Evolutionary conservation across 30 jellyfish, hydroid and myxozoan species (phyloP).

Genomic region (Cassiopea xamachana): DNA sequence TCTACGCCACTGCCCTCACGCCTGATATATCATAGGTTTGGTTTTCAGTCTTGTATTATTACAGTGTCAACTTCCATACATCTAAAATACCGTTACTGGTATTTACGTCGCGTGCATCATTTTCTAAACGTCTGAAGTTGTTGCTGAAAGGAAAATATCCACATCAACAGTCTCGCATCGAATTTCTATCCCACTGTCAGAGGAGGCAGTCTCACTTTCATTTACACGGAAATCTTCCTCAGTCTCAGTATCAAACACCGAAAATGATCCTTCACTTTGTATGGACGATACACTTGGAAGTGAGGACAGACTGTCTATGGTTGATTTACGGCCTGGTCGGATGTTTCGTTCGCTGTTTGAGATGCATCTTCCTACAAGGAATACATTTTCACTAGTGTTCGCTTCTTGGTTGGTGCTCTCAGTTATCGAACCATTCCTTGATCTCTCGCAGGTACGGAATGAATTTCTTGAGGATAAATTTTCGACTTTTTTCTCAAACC

Average conservation of each 20-base stretch:
- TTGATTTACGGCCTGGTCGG: constrained; percentile 23
- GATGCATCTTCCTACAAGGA: not conserved
- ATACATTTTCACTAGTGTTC: not conserved
- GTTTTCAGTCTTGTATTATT: too few species aligned
- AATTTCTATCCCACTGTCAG: constrained; percentile 46
- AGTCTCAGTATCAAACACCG: constrained; percentile 28
- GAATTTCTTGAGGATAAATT: not conserved
- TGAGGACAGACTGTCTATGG: constrained; percentile 50
- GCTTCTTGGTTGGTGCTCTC: constrained; percentile 22
- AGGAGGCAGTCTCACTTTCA: constrained; percentile 22
- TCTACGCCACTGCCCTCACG: too few species aligned
- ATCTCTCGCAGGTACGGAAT: not conserved
- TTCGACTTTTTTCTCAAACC: constrained; percentile 46
- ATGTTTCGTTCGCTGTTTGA: not conserved
- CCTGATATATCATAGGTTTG: too few species aligned
- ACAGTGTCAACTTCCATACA: too few species aligned
- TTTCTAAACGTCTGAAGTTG: constrained; percentile 15
- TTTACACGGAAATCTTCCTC: constrained; percentile 33
- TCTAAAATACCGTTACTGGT: not conserved
- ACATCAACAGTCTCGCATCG: constrained; percentile 3
- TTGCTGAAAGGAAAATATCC: constrained; percentile 23
- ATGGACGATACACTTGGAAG: constrained; percentile 46
- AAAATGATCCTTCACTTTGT: constrained; percentile 39
- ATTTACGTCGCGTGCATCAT: not conserved
- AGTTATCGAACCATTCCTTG: not conserved